Evolutionary conservation across 2,888 invertebrate genomes (phyloP).

Genomic region (Serripes groenlandicus): DNA sequence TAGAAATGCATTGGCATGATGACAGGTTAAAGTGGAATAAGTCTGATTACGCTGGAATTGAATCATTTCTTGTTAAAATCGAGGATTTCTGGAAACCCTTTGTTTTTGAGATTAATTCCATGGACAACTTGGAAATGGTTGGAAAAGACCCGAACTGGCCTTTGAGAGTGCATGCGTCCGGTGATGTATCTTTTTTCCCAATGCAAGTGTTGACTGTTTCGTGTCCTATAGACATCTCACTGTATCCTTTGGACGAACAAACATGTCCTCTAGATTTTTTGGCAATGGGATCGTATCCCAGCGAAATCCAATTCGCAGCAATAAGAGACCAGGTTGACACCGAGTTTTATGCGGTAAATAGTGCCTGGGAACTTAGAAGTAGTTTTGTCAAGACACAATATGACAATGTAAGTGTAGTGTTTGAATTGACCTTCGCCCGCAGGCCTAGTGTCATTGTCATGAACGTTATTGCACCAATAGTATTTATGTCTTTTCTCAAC

Average conservation of each 20-base stretch:
- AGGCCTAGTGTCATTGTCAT: neutral
- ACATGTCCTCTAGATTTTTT: neutral
- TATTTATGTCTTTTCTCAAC: neutral
- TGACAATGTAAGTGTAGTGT: neutral
- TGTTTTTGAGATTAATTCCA: neutral
- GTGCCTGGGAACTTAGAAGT: neutral
- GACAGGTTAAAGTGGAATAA: neutral
- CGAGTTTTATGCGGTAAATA: neutral
- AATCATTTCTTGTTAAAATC: neutral
- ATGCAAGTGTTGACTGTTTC: neutral
- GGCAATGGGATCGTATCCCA: neutral
- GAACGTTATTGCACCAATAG: neutral
- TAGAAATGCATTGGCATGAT: neutral
- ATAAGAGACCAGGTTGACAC: neutral
- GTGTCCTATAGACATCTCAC: neutral
- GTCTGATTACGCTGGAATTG: neutral
- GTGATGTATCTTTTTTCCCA: neutral
- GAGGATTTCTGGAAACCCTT: neutral
- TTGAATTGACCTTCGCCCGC: neutral
- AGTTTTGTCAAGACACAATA: neutral
- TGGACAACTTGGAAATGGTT: conserved; percentile 6
- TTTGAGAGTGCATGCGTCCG: neutral
- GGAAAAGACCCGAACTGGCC: conserved; percentile 1
- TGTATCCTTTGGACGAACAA: conserved; percentile 1
- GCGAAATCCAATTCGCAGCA: neutral